phyloP scores from a whole-genome alignment of 2,113 vertebrate species.

The Tragelaphus strepsiceros region DNA sequence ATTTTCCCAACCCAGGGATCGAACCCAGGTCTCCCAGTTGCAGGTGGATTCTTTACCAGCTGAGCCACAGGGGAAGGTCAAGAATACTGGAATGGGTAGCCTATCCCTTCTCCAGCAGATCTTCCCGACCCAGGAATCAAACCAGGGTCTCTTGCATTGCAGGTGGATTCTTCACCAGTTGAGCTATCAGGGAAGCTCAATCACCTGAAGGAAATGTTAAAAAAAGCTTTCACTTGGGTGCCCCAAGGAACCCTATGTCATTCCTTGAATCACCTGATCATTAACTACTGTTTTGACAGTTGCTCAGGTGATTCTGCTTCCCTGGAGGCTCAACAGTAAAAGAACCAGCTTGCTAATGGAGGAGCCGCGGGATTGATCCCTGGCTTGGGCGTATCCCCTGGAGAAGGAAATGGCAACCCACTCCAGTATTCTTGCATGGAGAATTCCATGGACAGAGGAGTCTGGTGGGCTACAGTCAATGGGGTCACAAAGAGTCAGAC shows the following conservation, averaged over 20 bases:
- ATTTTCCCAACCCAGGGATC: background rate
- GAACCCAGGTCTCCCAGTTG: background rate
- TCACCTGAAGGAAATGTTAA: background rate
- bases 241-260: background rate
- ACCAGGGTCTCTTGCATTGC: background rate
- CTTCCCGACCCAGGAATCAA: background rate
- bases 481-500: background rate
- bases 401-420: background rate
- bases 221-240: background rate
- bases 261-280: background rate
- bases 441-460: background rate
- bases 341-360: background rate
- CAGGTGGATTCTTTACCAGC: background rate
- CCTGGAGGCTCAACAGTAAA: background rate
- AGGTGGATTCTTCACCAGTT: background rate
- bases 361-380: background rate
- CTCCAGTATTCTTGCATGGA: background rate
- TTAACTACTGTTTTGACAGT: background rate
- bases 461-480: background rate
- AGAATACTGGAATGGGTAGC: background rate
- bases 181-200: background rate
- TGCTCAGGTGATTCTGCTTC: background rate
- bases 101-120: background rate
- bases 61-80: background rate
- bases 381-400: background rate